Base-by-base conservation (phyloP, 2,888 invertebrate genomes). In the Protodeltote pygarga region DNA sequence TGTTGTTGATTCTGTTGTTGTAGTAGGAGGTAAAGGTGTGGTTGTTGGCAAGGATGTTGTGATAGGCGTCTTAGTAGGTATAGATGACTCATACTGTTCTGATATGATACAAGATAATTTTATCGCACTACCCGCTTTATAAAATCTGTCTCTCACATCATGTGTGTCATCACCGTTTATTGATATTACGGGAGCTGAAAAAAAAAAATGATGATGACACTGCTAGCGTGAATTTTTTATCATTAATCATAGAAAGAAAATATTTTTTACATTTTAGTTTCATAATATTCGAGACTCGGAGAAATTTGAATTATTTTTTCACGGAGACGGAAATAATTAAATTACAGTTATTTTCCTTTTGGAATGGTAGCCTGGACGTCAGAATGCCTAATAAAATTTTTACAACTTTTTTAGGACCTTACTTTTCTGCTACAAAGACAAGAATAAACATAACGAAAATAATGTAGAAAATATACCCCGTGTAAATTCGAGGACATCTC, bases 101-200 rank as follows among this genome's bases (percentile, higher is more conserved):
- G 91, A 88, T 87, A 92, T 89, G 75, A 87, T 81, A 71, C 95
- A 95, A 19, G 94, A 93, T 54, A 96, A 88, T 81, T 95, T 95
- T 65, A 96, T 95, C 42, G 94, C 93, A 80, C 95, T 95, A 65
- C 95, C 95, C 17, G 95, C 93, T 87, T 95, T 95, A 83, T 95
- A 95, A 81, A 95, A 95, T 70, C 94, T 93, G 81, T 95, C 95
- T 69, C 93, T 93, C 38, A 95, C 92, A 78, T 94, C 94, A 71
- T 95, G 94, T 39, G 94, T 94, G 69, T 94, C 94, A 69, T 95
- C 95, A 69, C 95, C 95, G 38, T 95, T 93, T 75, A 96, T 94
- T 65, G 94, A 93, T 58, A 95, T 91, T 51, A 95, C 94, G 33
- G 95, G 95, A 52, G 95, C 95, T 96, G 88, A n/a, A 85, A 85